These are phyloP conservation scores for Gasterosteus nipponicus DNA, from an alignment of 2,113 vertebrate species.

Conservation along the genomic window DNA sequence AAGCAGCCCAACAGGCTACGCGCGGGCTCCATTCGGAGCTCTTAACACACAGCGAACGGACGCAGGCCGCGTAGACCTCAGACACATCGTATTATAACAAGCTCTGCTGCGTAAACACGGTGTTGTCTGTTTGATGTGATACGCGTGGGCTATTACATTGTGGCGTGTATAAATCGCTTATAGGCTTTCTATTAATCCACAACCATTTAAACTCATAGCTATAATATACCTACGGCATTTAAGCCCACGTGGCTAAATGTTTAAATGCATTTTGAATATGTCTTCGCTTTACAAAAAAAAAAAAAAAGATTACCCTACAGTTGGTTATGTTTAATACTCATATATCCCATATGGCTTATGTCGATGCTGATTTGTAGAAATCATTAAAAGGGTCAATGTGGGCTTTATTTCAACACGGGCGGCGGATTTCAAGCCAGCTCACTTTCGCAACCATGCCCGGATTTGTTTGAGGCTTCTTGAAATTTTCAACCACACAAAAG, in stretches of 20 bases:
- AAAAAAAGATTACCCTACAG: not conserved
- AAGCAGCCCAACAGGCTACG: slow-evolving; percentile 44
- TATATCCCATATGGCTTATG: too few species aligned
- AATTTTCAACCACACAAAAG: slow-evolving; percentile 30
- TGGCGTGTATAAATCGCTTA: not conserved
- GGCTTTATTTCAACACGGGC: slow-evolving; percentile 29
- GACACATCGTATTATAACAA: not conserved
- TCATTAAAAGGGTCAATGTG: slow-evolving; percentile 12
- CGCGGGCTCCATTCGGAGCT: slow-evolving; percentile 41
- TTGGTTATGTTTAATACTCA: not conserved
- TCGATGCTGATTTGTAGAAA: not conserved
- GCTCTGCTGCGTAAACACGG: not conserved
- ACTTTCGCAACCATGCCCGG: slow-evolving; percentile 26
- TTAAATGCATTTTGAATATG: not conserved
- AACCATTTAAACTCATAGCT: not conserved
- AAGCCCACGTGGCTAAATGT: not conserved
- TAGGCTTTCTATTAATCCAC: not conserved
- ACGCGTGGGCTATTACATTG: not conserved
- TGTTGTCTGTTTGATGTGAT: not conserved
- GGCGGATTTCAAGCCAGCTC: slow-evolving; percentile 12
- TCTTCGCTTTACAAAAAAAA: not conserved
- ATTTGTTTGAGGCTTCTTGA: slow-evolving; percentile 7
- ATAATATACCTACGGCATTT: not conserved
- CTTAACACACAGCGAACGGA: slow-evolving; percentile 47
- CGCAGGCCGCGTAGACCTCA: slow-evolving; percentile 19